Base-by-base conservation (phyloP, 2,113 vertebrate genomes). In the Brachirus orientalis region DNA sequence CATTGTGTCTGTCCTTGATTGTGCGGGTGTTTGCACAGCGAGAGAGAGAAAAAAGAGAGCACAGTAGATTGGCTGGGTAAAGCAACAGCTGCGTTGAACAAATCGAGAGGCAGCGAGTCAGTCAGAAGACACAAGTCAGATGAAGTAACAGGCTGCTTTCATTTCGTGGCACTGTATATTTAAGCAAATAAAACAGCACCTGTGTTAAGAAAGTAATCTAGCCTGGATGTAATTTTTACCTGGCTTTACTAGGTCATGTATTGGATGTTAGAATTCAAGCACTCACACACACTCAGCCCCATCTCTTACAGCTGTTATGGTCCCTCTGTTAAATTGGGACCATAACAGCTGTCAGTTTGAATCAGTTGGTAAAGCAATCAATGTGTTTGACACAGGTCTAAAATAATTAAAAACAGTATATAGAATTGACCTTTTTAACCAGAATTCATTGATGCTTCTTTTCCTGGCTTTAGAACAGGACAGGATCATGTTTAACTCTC, bases 1-100 rank as follows among this genome's bases (percentile, higher is more conserved):
- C 40, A 64, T 62, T 82, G 40, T 71, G 66, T 53, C 0, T 47
- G n/a, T 67, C 44, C 61, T 50, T 41, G 57, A 72, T 68, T 59
- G 59, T 57, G 19, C 10, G 69, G 61, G 68, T 59, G 22, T 67
- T 64, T 46, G 18, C 11, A 16, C 33, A 56, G 28, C 33, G 18
- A 40, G 37, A 3, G 40, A 9, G 40, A 43, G 40, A 43, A 8
- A 40, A 12, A 12, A 56, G 28, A 37, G 18, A 40, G 44, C 55
- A n/a, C 50, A 14, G 38, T 8, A 50, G 56, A 62, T 40, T 38
- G 48, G 17, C 41, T 47, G 1, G 0, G 13, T 43, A 40, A 19
- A 35, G 41, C 38, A 18, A 17, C 44, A 8, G 38, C 28, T 51
- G 53, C 7, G 3, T 47, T 44, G 50, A 47, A 43, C 47, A 61